Percentiles rank a stretch among this genome's conserved stretches.
phyloP scores from a whole-genome alignment of 2,113 vertebrate species.

The Amphilophus citrinellus region DNA sequence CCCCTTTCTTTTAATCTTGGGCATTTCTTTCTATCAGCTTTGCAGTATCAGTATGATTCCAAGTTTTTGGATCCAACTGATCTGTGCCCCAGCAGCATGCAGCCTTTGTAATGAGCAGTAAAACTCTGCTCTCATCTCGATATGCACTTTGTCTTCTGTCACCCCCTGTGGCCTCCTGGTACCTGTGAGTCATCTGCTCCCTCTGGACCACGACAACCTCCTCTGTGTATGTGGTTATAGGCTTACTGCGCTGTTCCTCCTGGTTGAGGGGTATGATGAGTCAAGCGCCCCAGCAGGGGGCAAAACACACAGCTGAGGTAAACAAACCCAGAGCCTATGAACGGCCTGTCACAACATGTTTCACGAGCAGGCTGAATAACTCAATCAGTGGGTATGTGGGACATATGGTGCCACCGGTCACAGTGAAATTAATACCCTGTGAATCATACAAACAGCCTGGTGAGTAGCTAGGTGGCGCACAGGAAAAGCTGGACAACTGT shows the following conservation, averaged over 20 bases:
- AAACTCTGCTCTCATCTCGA: conserved; percentile 37
- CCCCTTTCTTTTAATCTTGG: conserved; percentile 45
- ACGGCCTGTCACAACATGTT: conserved; percentile 75
- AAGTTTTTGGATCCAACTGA: conserved; percentile 7
- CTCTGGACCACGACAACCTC: conserved; percentile 26
- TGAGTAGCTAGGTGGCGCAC: conserved; percentile 25
- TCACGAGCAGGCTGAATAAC: conserved; percentile 49
- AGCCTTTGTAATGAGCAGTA: conserved; percentile 28
- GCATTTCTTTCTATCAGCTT: conserved; percentile 22
- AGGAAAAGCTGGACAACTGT: conserved; percentile 8
- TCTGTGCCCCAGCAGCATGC: not conserved
- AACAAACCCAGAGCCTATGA: conserved; percentile 59
- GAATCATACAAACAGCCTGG: conserved; percentile 37
- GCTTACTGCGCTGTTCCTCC: conserved; percentile 54
- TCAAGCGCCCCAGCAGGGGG: conserved; percentile 62
- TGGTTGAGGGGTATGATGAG: conserved; percentile 64
- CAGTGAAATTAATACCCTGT: conserved; percentile 51
- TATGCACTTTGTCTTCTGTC: conserved; percentile 21
- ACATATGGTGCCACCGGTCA: conserved; percentile 70
- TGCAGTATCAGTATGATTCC: not conserved
- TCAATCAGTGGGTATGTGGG: conserved; percentile 62
- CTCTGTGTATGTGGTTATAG: conserved; percentile 18
- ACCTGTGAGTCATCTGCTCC: conserved; percentile 67
- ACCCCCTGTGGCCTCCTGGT: conserved; percentile 31
- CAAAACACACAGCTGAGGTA: conserved; percentile 56